Conservation (phyloP, 1,140 invertebrate species). For the Saccostrea glomerata region DNA sequence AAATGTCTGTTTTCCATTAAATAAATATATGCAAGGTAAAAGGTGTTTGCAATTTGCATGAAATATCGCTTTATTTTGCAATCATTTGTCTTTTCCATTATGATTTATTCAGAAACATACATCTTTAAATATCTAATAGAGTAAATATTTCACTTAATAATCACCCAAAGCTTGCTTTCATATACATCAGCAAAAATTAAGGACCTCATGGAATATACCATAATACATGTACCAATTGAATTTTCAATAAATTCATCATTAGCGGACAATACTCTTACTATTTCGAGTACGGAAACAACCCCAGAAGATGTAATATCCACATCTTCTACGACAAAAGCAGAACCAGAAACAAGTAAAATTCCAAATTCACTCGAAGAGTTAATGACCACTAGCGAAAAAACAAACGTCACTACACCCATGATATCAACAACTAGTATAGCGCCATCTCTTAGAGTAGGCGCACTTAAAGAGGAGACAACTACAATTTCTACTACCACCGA, state of each 20-base stretch:
- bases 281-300: neutral
- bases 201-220: neutral
- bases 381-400: too few relatives aligned
- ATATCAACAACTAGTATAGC: too few relatives aligned
- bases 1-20: neutral
- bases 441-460: neutral
- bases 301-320: neutral
- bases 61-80: neutral
- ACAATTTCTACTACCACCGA: neutral
- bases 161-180: neutral
- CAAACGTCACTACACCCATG: too few relatives aligned
- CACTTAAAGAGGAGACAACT: neutral
- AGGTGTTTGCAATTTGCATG: neutral
- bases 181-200: neutral
- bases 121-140: neutral
- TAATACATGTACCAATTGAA: neutral
- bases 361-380: too few relatives aligned
- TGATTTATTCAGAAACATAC: neutral
- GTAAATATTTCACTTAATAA: neutral
- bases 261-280: neutral
- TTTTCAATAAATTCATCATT: neutral
- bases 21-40: neutral
- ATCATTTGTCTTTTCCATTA: neutral
- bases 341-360: neutral
- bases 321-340: neutral